A percentile compares a stretch with the other conserved stretches of the same genome.
These are phyloP conservation scores for Caenorhabditis wallacei DNA, from an alignment of 2,888 invertebrate genomes.

Conservation along the genomic window DNA sequence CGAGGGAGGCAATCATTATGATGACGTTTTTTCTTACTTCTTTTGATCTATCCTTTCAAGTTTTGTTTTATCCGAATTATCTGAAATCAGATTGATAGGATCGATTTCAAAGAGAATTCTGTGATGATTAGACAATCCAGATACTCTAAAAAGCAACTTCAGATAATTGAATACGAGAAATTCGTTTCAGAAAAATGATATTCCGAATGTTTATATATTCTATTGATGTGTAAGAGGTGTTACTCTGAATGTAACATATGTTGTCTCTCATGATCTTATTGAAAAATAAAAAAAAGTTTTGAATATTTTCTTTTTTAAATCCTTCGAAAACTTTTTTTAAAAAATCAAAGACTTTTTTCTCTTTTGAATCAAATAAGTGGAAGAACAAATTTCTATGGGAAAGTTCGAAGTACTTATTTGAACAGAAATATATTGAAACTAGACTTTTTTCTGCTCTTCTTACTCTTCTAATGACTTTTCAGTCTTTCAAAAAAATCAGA, in stretches of 20 bases:
- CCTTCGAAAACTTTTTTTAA: neutral
- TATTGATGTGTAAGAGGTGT: too few relatives aligned
- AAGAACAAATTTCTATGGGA: conserved; percentile 15
- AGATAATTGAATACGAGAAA: too few relatives aligned
- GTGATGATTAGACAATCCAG: too few relatives aligned
- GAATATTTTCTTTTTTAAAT: neutral
- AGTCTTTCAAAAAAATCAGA: neutral
- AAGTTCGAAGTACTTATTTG: neutral
- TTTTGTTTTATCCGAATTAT: neutral
- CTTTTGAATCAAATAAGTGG: conserved; percentile 7
- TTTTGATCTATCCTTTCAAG: neutral
- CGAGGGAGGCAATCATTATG: conserved; percentile 39
- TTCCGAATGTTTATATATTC: too few relatives aligned
- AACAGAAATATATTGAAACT: neutral
- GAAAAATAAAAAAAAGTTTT: neutral
- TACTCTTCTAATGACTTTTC: neutral
- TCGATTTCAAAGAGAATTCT: too few relatives aligned
- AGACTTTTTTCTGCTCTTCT: neutral
- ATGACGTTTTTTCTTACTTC: conserved; percentile 8
- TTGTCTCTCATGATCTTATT: neutral
- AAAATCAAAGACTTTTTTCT: conserved; percentile 3
- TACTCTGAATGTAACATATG: neutral
- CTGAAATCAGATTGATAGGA: too few relatives aligned
- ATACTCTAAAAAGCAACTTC: too few relatives aligned
- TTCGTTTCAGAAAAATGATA: too few relatives aligned